A percentile compares a stretch with the other conserved stretches of the same genome.
phyloP scores from a whole-genome alignment of 2,797 vertebrate species.

The Hippopotamyrus pictus region DNA sequence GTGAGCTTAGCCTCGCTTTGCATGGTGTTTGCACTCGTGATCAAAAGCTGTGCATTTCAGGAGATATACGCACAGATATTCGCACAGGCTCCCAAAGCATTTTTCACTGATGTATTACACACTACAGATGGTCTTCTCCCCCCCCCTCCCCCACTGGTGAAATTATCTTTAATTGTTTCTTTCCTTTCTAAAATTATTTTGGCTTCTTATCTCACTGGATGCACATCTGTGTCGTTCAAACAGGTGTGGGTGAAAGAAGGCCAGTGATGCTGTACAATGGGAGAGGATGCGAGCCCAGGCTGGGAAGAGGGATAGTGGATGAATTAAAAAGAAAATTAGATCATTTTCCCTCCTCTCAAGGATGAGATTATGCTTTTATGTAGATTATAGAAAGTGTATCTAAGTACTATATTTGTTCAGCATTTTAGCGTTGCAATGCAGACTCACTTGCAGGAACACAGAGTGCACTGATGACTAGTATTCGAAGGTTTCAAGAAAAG shows the following conservation, averaged over 20 bases:
- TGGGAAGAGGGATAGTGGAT: constrained; percentile 57
- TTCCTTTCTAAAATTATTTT: constrained; percentile 73
- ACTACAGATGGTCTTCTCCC: constrained; percentile 78
- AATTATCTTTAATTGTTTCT: constrained; percentile 85
- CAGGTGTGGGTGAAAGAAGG: constrained; percentile 80
- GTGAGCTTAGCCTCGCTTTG: neutral
- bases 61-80: constrained; percentile 28
- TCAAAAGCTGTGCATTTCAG: constrained; percentile 16
- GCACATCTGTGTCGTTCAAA: constrained; percentile 73
- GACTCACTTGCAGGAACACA: constrained; percentile 66
- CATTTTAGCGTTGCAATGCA: constrained; percentile 60
- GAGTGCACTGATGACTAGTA: constrained; percentile 43
- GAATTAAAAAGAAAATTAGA: constrained; percentile 67
- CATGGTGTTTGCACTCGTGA: neutral
- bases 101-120: constrained; percentile 57
- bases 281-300: constrained; percentile 58
- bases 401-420: constrained; percentile 71
- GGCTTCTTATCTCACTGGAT: constrained; percentile 67
- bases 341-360: constrained; percentile 66
- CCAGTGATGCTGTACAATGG: constrained; percentile 54
- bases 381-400: constrained; percentile 62
- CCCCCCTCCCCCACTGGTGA: constrained; percentile 41
- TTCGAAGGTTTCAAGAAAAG: neutral
- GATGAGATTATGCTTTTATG: constrained; percentile 73
- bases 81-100: constrained; percentile 35